phyloP scores from a whole-genome alignment of 2,113 vertebrate genomes.

The Ameiurus melas region DNA sequence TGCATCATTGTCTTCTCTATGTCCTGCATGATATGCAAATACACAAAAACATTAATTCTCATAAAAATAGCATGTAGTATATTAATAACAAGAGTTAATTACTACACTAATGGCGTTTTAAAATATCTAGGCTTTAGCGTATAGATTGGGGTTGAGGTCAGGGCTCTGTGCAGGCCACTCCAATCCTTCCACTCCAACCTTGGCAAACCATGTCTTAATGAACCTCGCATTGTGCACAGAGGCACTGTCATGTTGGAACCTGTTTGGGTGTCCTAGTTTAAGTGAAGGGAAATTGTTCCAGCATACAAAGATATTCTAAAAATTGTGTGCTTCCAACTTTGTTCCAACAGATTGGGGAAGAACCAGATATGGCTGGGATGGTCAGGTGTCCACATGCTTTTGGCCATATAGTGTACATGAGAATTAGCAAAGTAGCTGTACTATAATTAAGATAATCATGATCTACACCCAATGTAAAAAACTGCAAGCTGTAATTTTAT shows the following conservation, averaged over 20 bases:
- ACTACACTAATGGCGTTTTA: background rate
- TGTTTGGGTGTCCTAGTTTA: background rate
- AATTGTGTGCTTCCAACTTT: background rate
- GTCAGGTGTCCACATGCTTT: background rate
- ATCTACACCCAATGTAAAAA: background rate
- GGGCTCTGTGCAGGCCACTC: background rate
- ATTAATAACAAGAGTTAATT: background rate
- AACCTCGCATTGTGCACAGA: background rate
- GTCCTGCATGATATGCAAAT: slow-evolving; percentile 76
- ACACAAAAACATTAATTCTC: slow-evolving; percentile 3
- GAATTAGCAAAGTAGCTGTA: background rate
- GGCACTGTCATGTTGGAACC: background rate
- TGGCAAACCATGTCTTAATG: background rate
- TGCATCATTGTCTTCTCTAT: slow-evolving; percentile 99
- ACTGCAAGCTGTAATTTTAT: background rate
- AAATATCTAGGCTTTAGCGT: background rate
- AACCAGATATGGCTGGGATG: background rate
- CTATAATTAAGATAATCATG: background rate
- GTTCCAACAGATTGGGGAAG: background rate
- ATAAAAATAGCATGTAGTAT: background rate
- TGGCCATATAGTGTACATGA: background rate
- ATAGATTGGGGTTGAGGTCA: background rate
- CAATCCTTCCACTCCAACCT: background rate
- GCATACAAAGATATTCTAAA: background rate
- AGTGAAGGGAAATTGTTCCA: background rate